These are phyloP conservation scores for Promerops cafer DNA, from an alignment of 2,113 vertebrate genomes.

Conservation along the genomic window DNA sequence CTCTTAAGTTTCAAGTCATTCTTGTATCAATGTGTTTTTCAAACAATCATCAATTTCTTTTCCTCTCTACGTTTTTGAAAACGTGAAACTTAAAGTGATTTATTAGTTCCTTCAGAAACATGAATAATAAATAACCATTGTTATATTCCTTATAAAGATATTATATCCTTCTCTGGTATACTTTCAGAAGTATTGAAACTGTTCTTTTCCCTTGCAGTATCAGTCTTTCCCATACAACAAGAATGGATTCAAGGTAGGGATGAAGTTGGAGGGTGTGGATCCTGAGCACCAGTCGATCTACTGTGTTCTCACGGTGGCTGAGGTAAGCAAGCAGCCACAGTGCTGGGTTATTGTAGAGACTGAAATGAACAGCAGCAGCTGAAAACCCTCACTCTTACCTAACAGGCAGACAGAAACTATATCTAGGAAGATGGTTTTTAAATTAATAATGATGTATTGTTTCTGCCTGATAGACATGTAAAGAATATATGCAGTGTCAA, in stretches of 20 bases:
- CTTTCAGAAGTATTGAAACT: not conserved
- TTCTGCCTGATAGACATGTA: not conserved
- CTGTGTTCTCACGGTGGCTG: slow-evolving; percentile 90
- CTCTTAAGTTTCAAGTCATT: not conserved
- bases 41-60: not conserved
- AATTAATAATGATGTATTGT: not conserved
- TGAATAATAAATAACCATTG: not conserved
- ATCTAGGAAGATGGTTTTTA: not conserved
- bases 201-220: slow-evolving; percentile 74
- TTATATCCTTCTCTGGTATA: not conserved
- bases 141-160: not conserved
- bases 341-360: not conserved
- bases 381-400: not conserved
- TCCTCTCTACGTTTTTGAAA: rapidly evolving
- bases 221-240: slow-evolving; percentile 95
- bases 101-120: not conserved
- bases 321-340: slow-evolving; percentile 68
- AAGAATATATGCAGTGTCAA: not conserved
- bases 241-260: slow-evolving; percentile 93
- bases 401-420: not conserved
- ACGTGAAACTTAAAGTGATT: not conserved
- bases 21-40: not conserved
- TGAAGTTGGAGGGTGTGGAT: slow-evolving; percentile 95
- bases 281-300: slow-evolving; percentile 92
- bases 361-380: not conserved